Conservation (phyloP, 2,888 invertebrate genomes). For the Agrochola macilenta region DNA sequence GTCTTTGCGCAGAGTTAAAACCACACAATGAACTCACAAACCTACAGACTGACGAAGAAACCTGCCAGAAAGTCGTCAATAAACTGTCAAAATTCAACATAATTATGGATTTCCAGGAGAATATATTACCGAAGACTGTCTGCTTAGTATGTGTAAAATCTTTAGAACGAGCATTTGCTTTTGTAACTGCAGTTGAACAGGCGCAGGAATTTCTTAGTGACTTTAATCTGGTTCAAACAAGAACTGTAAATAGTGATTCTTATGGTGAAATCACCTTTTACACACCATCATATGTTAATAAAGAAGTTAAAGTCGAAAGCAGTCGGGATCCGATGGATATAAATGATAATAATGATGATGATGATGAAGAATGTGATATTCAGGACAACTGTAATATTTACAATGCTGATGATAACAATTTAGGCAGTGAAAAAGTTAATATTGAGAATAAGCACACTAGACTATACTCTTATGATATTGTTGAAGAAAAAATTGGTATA, state of each 20-base stretch:
- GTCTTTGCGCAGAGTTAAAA: slow-evolving; percentile 78
- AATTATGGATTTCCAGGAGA: slow-evolving; percentile 68
- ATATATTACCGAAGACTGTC: slow-evolving; percentile 75
- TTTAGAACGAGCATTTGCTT: slow-evolving; percentile 76
- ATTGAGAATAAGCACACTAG: background rate
- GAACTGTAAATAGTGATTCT: slow-evolving; percentile 62
- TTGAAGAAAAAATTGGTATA: background rate
- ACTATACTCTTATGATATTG: too few species aligned
- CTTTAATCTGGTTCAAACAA: slow-evolving; percentile 66
- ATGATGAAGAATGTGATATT: background rate
- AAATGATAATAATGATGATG: background rate
- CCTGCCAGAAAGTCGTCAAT: slow-evolving; percentile 67
- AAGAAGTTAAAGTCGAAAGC: slow-evolving; percentile 9
- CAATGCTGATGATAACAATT: background rate
- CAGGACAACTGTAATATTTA: background rate
- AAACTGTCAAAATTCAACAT: slow-evolving; percentile 76
- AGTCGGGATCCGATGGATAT: background rate
- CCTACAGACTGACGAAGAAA: slow-evolving; percentile 66
- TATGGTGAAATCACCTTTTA: slow-evolving; percentile 54
- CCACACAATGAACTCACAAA: slow-evolving; percentile 71
- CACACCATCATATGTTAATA: slow-evolving; percentile 30
- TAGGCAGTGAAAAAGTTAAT: background rate
- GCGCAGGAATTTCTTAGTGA: slow-evolving; percentile 74
- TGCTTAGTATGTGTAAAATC: slow-evolving; percentile 76
- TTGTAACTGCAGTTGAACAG: slow-evolving; percentile 75